A percentile compares a stretch with the other conserved stretches of the same genome.
Conservation (phyloP, 2,113 vertebrate species). For the Indri indri region DNA sequence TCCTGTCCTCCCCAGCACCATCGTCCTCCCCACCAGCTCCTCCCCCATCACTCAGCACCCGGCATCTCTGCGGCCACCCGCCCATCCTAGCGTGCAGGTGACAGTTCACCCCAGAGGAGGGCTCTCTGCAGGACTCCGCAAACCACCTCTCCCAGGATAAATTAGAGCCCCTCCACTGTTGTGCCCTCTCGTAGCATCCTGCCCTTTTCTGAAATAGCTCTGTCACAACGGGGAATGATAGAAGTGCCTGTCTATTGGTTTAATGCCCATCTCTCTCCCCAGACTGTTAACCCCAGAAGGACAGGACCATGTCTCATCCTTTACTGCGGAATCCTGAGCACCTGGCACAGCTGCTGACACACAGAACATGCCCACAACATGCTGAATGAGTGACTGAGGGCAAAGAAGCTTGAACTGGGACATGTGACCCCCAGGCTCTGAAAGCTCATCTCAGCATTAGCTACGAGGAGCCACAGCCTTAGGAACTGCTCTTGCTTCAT, state of each 20-base stretch:
- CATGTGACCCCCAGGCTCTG: fast-evolving
- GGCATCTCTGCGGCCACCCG: fast-evolving
- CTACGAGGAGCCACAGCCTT: neutral
- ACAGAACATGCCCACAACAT: fast-evolving
- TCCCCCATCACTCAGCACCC: neutral
- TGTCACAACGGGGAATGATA: neutral
- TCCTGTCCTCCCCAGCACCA: neutral
- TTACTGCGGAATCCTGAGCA: too few relatives aligned
- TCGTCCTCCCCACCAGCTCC: neutral
- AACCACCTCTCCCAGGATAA: neutral
- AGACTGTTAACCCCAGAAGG: neutral
- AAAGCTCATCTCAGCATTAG: too few relatives aligned
- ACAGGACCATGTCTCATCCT: neutral
- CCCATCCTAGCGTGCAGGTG: neutral
- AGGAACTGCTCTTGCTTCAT: neutral
- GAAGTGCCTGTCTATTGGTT: neutral
- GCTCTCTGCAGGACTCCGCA: neutral
- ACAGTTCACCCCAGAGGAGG: neutral
- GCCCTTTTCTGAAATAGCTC: neutral
- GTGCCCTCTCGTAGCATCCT: too few relatives aligned
- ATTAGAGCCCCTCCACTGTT: neutral
- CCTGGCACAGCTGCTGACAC: neutral
- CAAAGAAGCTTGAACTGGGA: neutral
- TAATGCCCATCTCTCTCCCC: neutral
- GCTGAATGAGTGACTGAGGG: neutral